Conservation (phyloP, 2,888 invertebrate species). For the Drosophila diplacantha region DNA sequence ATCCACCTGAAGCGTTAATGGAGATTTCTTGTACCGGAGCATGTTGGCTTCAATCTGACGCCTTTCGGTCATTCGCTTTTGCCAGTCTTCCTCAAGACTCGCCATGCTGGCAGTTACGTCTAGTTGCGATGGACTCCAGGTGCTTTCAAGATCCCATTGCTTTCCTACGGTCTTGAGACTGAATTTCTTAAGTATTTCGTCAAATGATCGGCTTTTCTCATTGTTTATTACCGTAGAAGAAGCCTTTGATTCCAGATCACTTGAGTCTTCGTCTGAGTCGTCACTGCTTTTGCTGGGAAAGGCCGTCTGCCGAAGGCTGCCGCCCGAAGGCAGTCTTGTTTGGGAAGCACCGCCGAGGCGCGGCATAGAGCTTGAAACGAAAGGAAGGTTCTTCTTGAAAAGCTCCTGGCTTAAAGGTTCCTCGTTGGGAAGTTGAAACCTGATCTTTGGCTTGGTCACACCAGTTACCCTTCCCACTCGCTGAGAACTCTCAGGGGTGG, state of each 20-base stretch:
- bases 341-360: background rate
- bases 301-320: background rate
- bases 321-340: background rate
- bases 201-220: background rate
- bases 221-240: background rate
- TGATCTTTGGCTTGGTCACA: background rate
- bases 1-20: constrained; percentile 17
- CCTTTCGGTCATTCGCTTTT: constrained; percentile 3
- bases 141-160: background rate
- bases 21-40: constrained; percentile 15
- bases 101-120: background rate
- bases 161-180: background rate
- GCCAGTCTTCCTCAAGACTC: background rate
- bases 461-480: background rate
- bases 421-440: background rate
- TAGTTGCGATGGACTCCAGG: background rate
- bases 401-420: background rate
- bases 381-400: background rate
- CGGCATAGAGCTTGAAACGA: background rate
- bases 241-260: background rate
- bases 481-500: background rate
- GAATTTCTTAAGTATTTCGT: constrained; percentile 1
- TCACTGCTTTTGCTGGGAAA: background rate
- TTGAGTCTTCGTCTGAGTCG: constrained; percentile 5
- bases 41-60: constrained; percentile 10